Conservation (phyloP, 2,113 vertebrate genomes). For the Papio anubis region DNA sequence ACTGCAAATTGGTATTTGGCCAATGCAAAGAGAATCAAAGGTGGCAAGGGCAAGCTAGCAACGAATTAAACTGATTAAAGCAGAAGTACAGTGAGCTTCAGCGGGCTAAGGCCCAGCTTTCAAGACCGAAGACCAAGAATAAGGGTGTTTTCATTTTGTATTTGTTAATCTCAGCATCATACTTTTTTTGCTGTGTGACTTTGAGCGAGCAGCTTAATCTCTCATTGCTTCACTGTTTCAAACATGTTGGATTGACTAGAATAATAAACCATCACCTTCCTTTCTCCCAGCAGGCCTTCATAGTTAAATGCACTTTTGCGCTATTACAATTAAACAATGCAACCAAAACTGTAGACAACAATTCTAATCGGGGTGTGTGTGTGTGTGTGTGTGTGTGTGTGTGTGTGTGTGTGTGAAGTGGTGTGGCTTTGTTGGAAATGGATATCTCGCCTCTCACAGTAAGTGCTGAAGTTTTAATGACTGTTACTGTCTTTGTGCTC, state of each 20-base stretch:
- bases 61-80: conserved; percentile 45
- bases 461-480: not conserved
- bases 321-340: not conserved
- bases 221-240: conserved; percentile 4
- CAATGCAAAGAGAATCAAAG: conserved; percentile 41
- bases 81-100: not conserved
- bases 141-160: conserved; percentile 5
- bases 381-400: not conserved
- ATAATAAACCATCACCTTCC: not conserved
- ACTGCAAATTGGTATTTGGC: conserved; percentile 43
- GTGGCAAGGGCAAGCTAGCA: not conserved
- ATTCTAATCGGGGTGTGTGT: not conserved
- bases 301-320: not conserved
- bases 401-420: not conserved
- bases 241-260: conserved; percentile 10
- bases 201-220: conserved; percentile 16
- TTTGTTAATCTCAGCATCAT: not conserved
- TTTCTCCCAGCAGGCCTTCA: conserved; percentile 18
- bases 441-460: not conserved
- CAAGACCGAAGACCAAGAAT: conserved; percentile 4
- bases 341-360: conserved; percentile 8
- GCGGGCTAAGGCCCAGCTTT: not conserved
- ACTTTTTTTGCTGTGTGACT: conserved; percentile 11
- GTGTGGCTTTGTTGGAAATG: not conserved
- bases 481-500: not conserved